These are phyloP conservation scores for Amblyornis subalaris DNA, from an alignment of 2,113 vertebrate species.

Conservation along the genomic window DNA sequence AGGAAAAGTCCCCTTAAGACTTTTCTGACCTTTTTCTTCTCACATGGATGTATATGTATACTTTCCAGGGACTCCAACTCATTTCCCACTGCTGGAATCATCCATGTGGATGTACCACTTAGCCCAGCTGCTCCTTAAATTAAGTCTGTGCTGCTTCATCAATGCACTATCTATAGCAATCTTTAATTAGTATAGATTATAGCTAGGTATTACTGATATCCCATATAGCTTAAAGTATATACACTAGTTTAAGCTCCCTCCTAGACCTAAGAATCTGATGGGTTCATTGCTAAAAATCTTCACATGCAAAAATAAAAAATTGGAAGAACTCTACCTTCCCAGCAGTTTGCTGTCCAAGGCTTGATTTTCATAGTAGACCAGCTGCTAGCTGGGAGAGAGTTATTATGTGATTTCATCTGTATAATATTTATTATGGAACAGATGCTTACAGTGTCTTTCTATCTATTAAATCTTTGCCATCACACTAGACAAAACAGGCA, in stretches of 20 bases:
- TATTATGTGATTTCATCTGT: not conserved
- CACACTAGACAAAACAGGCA: not conserved
- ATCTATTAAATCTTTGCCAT: not conserved
- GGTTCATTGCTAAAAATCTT: not conserved
- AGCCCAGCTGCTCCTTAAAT: not conserved
- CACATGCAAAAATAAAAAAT: not conserved
- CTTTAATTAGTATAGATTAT: not conserved
- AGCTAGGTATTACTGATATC: not conserved
- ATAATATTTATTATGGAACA: not conserved
- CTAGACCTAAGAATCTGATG: not conserved
- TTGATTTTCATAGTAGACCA: not conserved
- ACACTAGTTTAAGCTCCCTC: not conserved
- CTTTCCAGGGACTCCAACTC: not conserved
- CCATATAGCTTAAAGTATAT: not conserved
- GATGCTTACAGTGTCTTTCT: not conserved
- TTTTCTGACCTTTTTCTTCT: not conserved
- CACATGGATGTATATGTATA: not conserved
- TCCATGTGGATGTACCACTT: accelerated
- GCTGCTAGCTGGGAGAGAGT: not conserved
- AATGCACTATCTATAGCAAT: not conserved
- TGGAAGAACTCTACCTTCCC: not conserved
- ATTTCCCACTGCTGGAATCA: not conserved
- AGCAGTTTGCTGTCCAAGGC: not conserved
- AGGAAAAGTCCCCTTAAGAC: not conserved
- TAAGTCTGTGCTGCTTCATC: not conserved